Conservation (phyloP, 2,113 vertebrate species). For the Myrmecobius fasciatus region DNA sequence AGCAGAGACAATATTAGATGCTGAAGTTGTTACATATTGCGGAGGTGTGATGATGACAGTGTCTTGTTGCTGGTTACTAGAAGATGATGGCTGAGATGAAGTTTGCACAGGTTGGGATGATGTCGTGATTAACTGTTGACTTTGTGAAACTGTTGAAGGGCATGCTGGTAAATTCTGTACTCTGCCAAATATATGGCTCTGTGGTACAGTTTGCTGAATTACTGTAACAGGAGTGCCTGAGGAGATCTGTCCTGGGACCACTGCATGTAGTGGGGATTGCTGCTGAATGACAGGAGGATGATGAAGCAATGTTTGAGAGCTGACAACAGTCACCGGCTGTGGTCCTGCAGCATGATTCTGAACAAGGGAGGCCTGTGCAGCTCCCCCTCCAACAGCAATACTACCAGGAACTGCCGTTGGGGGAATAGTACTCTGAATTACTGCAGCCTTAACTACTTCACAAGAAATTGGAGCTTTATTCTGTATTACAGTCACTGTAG, state of each 20-base stretch:
- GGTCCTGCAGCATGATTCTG: conserved; percentile 89
- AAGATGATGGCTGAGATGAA: conserved; percentile 86
- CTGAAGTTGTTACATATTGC: conserved; percentile 88
- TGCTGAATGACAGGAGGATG: conserved; percentile 90
- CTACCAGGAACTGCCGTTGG: conserved; percentile 85
- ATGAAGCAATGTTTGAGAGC: conserved; percentile 89
- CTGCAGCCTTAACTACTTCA: conserved; percentile 88
- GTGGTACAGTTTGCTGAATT: conserved; percentile 94
- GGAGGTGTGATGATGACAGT: conserved; percentile 89
- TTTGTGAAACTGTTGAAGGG: conserved; percentile 89
- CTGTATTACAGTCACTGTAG: conserved; percentile 89
- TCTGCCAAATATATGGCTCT: conserved; percentile 95
- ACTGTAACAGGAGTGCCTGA: conserved; percentile 94
- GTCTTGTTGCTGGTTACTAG: conserved; percentile 89
- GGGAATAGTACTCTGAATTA: conserved; percentile 90
- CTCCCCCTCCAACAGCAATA: conserved; percentile 86
- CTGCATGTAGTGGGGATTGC: conserved; percentile 86
- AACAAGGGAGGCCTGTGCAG: conserved; percentile 85
- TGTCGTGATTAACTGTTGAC: conserved; percentile 89
- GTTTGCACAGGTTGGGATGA: conserved; percentile 84
- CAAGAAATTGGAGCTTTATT: conserved; percentile 89
- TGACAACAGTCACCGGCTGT: conserved; percentile 83
- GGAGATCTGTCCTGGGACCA: conserved; percentile 89
- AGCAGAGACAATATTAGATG: conserved; percentile 88
- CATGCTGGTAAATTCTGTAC: conserved; percentile 93